Evolutionary conservation across 2,888 invertebrate species (phyloP).

Genomic region (Achlya flavicornis): DNA sequence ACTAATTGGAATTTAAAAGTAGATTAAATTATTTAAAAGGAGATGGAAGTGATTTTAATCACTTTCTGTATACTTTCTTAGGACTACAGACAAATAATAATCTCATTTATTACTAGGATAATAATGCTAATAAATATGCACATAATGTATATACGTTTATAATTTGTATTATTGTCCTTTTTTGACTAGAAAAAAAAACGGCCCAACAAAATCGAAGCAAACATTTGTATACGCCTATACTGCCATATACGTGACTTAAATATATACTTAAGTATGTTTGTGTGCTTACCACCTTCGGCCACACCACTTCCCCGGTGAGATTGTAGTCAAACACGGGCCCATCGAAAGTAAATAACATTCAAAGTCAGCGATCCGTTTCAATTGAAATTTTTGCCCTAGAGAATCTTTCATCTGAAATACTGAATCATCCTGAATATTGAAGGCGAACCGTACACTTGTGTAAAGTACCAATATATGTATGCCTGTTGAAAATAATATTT

Average conservation of each 20-base stretch:
- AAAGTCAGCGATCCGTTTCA: not conserved
- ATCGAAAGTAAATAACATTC: not conserved
- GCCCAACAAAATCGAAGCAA: too few relatives aligned
- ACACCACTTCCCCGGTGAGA: not conserved
- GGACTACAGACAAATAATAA: not conserved
- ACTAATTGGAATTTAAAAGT: slow-evolving; percentile 4
- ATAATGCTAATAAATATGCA: too few relatives aligned
- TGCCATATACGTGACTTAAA: not conserved
- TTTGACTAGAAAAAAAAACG: too few relatives aligned
- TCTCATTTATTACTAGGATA: not conserved
- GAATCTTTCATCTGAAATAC: too few relatives aligned
- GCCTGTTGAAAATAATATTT: slow-evolving; percentile 22
- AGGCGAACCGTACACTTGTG: not conserved
- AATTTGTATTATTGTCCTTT: too few relatives aligned
- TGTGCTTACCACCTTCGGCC: not conserved
- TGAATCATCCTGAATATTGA: slow-evolving; percentile 4
- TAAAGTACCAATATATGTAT: slow-evolving; percentile 17
- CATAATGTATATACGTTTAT: too few relatives aligned
- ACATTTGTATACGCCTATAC: too few relatives aligned
- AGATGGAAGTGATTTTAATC: slow-evolving; percentile 4
- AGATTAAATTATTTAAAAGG: slow-evolving; percentile 5
- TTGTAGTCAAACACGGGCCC: not conserved
- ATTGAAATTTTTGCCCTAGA: not conserved
- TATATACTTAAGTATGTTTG: not conserved
- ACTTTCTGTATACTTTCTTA: not conserved